These are phyloP conservation scores for Lepidurus apus DNA, from an alignment of 1,140 invertebrate genomes.

Conservation along the genomic window DNA sequence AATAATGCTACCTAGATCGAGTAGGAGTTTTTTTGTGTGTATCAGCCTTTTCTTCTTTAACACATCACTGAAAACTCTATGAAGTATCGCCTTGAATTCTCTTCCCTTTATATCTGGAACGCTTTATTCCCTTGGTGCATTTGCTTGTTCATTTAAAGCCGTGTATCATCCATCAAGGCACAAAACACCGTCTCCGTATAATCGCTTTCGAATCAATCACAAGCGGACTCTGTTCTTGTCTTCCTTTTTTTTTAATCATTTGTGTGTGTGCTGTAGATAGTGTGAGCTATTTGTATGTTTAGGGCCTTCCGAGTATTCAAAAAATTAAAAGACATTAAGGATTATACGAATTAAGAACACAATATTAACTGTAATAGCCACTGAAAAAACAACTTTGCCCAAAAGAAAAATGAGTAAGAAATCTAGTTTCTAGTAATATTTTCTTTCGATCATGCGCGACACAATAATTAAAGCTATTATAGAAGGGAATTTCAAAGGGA, in stretches of 20 bases:
- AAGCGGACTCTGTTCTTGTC: not conserved
- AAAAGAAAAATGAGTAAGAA: too few species aligned
- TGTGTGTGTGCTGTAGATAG: not conserved
- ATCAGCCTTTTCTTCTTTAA: not conserved
- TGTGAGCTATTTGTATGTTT: too few species aligned
- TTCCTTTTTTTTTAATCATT: not conserved
- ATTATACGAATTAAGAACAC: too few species aligned
- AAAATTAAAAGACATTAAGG: too few species aligned
- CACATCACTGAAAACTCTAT: not conserved
- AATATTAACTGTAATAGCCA: too few species aligned
- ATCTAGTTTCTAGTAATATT: too few species aligned
- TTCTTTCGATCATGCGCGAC: too few species aligned
- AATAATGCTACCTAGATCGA: not conserved
- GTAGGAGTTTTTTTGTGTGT: not conserved
- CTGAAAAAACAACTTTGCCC: too few species aligned
- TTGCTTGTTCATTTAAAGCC: not conserved
- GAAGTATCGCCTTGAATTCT: not conserved
- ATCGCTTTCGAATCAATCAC: conserved; percentile 10
- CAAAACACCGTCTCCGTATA: not conserved
- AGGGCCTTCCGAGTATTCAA: too few species aligned
- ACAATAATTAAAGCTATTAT: too few species aligned
- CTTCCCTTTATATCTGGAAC: too few species aligned
- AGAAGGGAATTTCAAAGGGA: too few species aligned
- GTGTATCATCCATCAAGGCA: conserved; percentile 12
- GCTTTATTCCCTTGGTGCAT: not conserved